These are phyloP conservation scores for Halichoerus grypus DNA, from an alignment of 2,113 vertebrate species.

Conservation along the genomic window DNA sequence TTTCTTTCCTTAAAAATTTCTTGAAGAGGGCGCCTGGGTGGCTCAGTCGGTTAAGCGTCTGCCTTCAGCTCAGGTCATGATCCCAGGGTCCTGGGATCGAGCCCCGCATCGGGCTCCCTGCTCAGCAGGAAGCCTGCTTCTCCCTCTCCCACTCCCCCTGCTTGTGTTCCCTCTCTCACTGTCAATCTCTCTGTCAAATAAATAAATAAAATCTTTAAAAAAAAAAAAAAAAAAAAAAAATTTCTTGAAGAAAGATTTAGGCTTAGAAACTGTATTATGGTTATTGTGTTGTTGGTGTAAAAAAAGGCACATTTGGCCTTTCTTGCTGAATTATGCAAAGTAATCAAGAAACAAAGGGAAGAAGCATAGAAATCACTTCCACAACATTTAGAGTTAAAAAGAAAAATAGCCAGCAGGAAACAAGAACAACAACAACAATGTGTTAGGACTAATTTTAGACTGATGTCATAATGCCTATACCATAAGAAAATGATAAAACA, in stretches of 20 bases:
- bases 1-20: constrained; percentile 8
- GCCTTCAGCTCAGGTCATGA: no score
- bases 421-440: not conserved
- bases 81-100: no score
- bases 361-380: not conserved
- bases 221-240: no score
- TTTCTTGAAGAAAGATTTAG: constrained; percentile 4
- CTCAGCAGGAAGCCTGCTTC: no score
- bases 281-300: not conserved
- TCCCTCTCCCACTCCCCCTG: no score
- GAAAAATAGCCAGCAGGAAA: not conserved
- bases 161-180: no score
- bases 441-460: not conserved
- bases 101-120: no score
- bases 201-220: no score
- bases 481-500: not conserved
- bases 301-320: constrained; percentile 20
- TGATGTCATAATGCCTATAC: not conserved
- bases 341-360: constrained; percentile 38
- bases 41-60: no score
- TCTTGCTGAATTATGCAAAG: constrained; percentile 36
- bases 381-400: not conserved
- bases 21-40: no score
- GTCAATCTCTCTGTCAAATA: no score
- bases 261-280: not conserved